Percentiles rank a stretch among this genome's conserved stretches.
Conservation (phyloP, 2,888 invertebrate species). For the Meta bourneti region DNA sequence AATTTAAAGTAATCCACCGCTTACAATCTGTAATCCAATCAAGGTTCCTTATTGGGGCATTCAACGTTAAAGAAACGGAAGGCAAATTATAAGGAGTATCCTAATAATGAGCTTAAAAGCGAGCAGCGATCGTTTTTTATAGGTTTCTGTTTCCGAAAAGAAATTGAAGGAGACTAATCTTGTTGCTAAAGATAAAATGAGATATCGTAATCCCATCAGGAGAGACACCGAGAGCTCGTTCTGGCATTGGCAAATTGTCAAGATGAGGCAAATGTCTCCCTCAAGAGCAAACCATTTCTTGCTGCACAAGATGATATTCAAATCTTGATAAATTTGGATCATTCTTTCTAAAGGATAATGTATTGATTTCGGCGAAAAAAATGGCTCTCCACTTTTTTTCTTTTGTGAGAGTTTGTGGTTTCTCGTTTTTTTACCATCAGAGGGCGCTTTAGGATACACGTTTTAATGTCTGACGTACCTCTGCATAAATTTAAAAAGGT, state of each 20-base stretch:
- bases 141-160: not conserved
- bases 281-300: not conserved
- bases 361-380: not conserved
- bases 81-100: slow-evolving; percentile 24
- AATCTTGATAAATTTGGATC: not conserved
- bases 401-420: too few species aligned
- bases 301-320: not conserved
- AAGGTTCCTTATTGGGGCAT: not conserved
- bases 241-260: slow-evolving; percentile 49
- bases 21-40: slow-evolving; percentile 24
- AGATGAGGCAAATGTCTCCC: slow-evolving; percentile 12
- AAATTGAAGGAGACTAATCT: slow-evolving; percentile 38
- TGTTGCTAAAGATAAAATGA: slow-evolving; percentile 10
- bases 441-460: too few species aligned
- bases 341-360: not conserved
- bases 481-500: too few species aligned
- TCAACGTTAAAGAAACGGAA: not conserved
- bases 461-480: too few species aligned
- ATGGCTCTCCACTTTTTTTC: too few species aligned
- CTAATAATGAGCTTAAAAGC: slow-evolving; percentile 15
- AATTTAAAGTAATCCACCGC: slow-evolving; percentile 31
- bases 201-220: slow-evolving; percentile 38
- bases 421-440: too few species aligned
- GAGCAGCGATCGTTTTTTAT: not conserved
- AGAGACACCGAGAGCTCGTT: slow-evolving; percentile 10